phyloP scores from a whole-genome alignment of 2,888 invertebrate species.

The Hipparchia semele region DNA sequence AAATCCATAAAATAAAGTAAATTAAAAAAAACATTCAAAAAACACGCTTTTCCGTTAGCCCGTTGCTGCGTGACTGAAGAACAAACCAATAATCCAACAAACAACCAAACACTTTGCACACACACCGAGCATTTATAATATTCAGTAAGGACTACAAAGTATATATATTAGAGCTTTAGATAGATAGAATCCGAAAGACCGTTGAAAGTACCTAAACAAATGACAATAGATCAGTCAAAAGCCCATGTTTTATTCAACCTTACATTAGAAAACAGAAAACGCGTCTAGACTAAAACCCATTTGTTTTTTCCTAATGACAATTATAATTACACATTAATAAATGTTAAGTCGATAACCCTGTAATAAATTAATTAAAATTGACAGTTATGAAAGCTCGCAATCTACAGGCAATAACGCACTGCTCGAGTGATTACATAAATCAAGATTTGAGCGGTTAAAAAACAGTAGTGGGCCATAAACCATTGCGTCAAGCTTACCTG shows the following conservation, averaged over 20 bases:
- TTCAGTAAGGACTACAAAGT: no score
- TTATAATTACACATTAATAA: conserved; percentile 16
- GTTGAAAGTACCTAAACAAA: background rate
- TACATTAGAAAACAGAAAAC: background rate
- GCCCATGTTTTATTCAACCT: background rate
- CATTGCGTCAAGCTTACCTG: conserved; percentile 52
- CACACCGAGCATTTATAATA: no score
- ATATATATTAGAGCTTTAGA: no score
- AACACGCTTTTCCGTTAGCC: no score
- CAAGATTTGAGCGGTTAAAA: conserved; percentile 28
- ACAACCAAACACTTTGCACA: no score
- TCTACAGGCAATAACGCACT: conserved; percentile 16
- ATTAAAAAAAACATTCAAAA: no score
- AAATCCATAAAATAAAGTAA: no score
- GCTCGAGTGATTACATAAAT: conserved; percentile 26
- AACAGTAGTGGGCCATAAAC: conserved; percentile 69
- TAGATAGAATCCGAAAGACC: background rate
- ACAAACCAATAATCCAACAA: no score
- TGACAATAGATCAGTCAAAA: background rate
- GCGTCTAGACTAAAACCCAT: conserved; percentile 17
- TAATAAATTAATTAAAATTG: conserved; percentile 27
- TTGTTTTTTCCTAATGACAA: conserved; percentile 7
- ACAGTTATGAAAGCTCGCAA: conserved; percentile 13
- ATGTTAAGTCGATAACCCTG: conserved; percentile 12
- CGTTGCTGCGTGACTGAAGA: no score